phyloP scores from a whole-genome alignment of 2,888 invertebrate genomes.

The Leptura quadrifasciata region DNA sequence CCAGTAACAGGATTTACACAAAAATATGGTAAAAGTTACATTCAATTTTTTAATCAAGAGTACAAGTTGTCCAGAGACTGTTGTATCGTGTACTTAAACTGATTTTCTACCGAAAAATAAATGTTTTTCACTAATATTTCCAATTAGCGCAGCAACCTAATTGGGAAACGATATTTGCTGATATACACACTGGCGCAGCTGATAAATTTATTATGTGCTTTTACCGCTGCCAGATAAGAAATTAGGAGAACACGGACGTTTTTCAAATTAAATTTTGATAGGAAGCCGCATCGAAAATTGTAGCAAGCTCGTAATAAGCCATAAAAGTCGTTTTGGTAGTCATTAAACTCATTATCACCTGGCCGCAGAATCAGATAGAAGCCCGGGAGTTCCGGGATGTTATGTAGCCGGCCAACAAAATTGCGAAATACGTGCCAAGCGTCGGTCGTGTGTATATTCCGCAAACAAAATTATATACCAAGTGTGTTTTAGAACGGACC shows the following conservation, averaged over 20 bases:
- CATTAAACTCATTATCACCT: constrained; percentile 65
- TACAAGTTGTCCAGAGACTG: no score
- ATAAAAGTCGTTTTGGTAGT: constrained; percentile 55
- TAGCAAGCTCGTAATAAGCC: constrained; percentile 51
- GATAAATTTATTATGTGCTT: constrained; percentile 12
- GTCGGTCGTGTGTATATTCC: background rate
- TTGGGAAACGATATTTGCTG: background rate
- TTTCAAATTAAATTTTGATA: constrained; percentile 29
- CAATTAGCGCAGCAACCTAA: background rate
- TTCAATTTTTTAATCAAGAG: no score
- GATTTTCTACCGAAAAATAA: no score
- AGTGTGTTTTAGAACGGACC: background rate
- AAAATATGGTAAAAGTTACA: no score
- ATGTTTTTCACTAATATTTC: no score
- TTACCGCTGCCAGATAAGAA: constrained; percentile 17
- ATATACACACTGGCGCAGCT: background rate
- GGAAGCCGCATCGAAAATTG: constrained; percentile 44
- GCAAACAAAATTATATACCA: background rate
- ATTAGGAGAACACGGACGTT: constrained; percentile 11
- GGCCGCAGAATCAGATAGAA: constrained; percentile 61
- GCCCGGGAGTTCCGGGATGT: constrained; percentile 44
- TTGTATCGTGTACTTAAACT: no score
- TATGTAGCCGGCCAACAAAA: constrained; percentile 45
- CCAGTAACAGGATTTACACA: no score
- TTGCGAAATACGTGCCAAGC: constrained; percentile 40